phyloP scores from a whole-genome alignment of 2,113 vertebrate species.

The Stomatorhinus ivindoensis region DNA sequence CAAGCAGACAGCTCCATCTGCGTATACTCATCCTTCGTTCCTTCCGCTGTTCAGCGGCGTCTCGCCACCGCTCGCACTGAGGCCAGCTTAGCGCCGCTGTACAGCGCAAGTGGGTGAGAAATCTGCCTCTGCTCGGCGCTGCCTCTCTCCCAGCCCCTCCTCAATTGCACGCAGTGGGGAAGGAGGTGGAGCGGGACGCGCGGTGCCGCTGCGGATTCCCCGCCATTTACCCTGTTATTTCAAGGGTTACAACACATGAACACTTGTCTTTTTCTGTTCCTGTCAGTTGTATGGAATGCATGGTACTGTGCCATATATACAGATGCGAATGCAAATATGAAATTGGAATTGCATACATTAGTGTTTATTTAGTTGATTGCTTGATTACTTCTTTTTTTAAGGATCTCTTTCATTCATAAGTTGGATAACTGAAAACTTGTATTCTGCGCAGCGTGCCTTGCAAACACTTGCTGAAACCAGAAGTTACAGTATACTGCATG shows the following conservation, averaged over 20 bases:
- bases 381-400: background rate
- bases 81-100: background rate
- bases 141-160: background rate
- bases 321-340: background rate
- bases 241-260: background rate
- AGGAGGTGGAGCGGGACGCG: slow-evolving; percentile 11
- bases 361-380: background rate
- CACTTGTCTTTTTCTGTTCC: background rate
- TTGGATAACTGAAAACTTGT: background rate
- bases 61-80: background rate
- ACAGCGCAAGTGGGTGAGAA: background rate
- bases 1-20: background rate
- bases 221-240: slow-evolving; percentile 5
- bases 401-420: background rate
- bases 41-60: background rate
- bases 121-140: background rate
- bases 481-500: background rate
- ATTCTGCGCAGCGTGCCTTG: background rate
- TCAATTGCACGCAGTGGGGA: background rate
- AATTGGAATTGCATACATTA: background rate
- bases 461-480: background rate
- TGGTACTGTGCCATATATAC: background rate
- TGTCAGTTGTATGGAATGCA: background rate
- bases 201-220: background rate
- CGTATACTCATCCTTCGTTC: background rate